Conservation (phyloP, 2,797 vertebrate genomes). For the Ctenosaura bakeri region DNA sequence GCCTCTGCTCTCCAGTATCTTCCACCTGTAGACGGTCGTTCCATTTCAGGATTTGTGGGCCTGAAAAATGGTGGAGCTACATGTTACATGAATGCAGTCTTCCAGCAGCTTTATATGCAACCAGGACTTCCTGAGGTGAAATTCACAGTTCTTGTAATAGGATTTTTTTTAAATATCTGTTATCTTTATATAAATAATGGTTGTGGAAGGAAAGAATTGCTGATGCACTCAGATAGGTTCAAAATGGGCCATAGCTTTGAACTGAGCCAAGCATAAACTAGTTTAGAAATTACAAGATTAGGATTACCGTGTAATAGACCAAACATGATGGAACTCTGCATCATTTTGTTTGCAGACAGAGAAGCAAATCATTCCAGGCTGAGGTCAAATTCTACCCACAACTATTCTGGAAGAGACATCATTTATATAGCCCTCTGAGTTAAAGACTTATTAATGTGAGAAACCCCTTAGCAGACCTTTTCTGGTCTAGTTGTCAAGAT, state of each 20-base stretch:
- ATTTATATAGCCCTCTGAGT: not conserved
- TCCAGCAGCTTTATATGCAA: conserved; percentile 99
- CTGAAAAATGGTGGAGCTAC: conserved; percentile 98
- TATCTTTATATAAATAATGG: not conserved
- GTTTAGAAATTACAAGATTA: not conserved
- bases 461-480: not conserved
- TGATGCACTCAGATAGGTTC: not conserved
- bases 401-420: not conserved
- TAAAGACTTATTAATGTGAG: not conserved
- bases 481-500: not conserved
- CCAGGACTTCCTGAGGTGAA: conserved; percentile 96
- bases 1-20: conserved; percentile 86
- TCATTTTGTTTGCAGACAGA: not conserved
- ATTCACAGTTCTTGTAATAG: conserved; percentile 5
- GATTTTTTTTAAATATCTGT: not conserved
- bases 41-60: conserved; percentile 95
- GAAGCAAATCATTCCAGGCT: not conserved
- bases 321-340: not conserved
- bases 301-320: not conserved
- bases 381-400: not conserved
- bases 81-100: conserved; percentile 99
- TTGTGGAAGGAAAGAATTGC: not conserved
- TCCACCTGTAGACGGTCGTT: conserved; percentile 96
- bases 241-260: not conserved
- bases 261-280: not conserved